phyloP scores from a whole-genome alignment of 2,113 vertebrate genomes.

The Amia ocellicauda region DNA sequence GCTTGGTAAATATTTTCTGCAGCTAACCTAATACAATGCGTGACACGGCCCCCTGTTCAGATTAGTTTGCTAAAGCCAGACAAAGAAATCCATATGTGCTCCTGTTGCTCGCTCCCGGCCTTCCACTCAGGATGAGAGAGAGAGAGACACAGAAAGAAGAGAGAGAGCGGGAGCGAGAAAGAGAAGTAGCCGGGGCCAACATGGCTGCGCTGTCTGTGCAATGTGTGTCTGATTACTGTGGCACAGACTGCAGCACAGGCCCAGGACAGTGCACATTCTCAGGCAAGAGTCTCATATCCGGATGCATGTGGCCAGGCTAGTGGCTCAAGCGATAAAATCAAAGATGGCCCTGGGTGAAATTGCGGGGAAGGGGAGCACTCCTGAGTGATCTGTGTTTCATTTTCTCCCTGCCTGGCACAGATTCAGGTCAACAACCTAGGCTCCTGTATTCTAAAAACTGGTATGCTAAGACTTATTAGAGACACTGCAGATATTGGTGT shows the following conservation, averaged over 20 bases:
- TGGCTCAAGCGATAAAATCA: too few relatives aligned
- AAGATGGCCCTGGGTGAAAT: too few relatives aligned
- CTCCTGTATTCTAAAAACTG: too few relatives aligned
- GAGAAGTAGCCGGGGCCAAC: slow-evolving; percentile 46
- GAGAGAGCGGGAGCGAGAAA: slow-evolving; percentile 16
- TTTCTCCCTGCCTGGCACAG: too few relatives aligned
- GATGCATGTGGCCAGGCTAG: too few relatives aligned
- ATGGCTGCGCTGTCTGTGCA: slow-evolving; percentile 31
- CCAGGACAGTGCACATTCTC: too few relatives aligned
- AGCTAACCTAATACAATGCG: neutral
- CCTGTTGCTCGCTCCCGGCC: slow-evolving; percentile 24
- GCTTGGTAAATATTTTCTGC: slow-evolving; percentile 36
- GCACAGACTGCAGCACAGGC: neutral
- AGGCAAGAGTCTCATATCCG: too few relatives aligned
- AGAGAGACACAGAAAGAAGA: neutral
- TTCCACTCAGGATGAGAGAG: slow-evolving; percentile 28
- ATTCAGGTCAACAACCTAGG: too few relatives aligned
- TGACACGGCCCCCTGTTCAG: slow-evolving; percentile 26
- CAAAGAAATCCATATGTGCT: slow-evolving; percentile 20
- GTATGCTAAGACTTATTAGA: too few relatives aligned
- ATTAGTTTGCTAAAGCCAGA: slow-evolving; percentile 25
- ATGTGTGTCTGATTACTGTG: slow-evolving; percentile 38
- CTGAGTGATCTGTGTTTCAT: too few relatives aligned
- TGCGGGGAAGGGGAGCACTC: too few relatives aligned
- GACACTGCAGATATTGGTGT: too few relatives aligned